Evolutionary conservation across 1,140 invertebrate genomes (phyloP), one percentile per base, ranked within the genome.

Genomic region (Metopolophium dirhodum): DNA sequence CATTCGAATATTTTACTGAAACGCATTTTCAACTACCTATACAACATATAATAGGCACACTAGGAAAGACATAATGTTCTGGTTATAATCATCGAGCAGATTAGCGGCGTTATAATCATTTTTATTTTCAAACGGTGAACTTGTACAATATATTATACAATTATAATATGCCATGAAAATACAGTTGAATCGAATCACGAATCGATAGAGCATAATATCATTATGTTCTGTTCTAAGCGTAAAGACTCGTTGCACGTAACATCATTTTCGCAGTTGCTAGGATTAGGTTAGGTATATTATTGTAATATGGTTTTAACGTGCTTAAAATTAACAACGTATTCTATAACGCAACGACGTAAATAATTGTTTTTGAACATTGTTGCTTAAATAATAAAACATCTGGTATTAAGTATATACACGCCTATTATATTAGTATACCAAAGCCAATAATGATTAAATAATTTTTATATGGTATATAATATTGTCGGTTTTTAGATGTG

Each of bases 331-430:
- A n/a, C 61, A 18, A n/a, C 14, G 14, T 35, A 11, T 61, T 30
- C 57, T 77, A 22, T 23, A n/a, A 7, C 3, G 11, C 14, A 77
- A 18, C 61, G n/a, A 77, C 14, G 30, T 77, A 45, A 47, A 87
- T 87, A n/a, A 87, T n/a, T n/a, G 26, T 47, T 87, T 87, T 87
- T 87, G 45, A 87, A 87, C 45, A n/a, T 30, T 47, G 26, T 49
- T 49, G 45, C 45, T 26, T 26, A 4, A 47, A 87, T 47, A 45
- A 45, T n/a, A n/a, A n/a, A 49, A 87, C 45, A 47, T 47, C 23
- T 87, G 85, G 85, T 26, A 45, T 37, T 47, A 45, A 11, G 20
- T 30, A 41, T 26, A 26, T 30, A 86, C 37, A 47, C 26, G 26
- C 83, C 11, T 18, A 41, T 77, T 77, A 7, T 77, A 77, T 14